A percentile compares a stretch with the other conserved stretches of the same genome.
These are phyloP conservation scores for Anguilla megastoma DNA, from an alignment of 2,797 vertebrate genomes.

Conservation along the genomic window DNA sequence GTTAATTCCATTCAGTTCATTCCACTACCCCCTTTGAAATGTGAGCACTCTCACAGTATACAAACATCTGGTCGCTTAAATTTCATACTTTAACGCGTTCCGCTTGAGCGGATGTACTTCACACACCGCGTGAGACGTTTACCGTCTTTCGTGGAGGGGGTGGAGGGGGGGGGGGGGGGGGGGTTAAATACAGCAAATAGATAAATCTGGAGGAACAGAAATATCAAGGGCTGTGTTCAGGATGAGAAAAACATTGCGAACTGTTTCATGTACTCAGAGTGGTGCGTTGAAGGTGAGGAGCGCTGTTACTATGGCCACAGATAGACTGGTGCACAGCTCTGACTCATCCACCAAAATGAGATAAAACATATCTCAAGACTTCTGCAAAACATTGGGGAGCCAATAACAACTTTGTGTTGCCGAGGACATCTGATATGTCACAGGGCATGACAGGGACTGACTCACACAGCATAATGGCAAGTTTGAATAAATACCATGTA, in stretches of 20 bases:
- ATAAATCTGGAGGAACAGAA: not conserved
- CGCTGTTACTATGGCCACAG: not conserved
- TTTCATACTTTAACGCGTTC: slow-evolving; percentile 64
- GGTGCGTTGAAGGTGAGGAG: not conserved
- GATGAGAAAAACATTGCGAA: not conserved
- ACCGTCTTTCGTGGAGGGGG: slow-evolving; percentile 55
- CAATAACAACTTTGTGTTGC: not conserved
- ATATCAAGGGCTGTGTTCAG: not conserved
- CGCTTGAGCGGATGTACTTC: slow-evolving; percentile 48
- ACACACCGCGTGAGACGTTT: slow-evolving; percentile 53
- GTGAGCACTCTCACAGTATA: slow-evolving; percentile 51
- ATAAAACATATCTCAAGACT: not conserved
- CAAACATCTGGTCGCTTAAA: slow-evolving; percentile 69
- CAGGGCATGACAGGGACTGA: not conserved
- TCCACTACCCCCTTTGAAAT: slow-evolving; percentile 57
- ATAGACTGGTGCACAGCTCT: not conserved
- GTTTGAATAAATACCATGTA: not conserved
- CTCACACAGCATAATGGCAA: not conserved
- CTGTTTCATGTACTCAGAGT: not conserved
- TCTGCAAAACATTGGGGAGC: not conserved
- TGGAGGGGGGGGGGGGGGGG: slow-evolving; percentile 48
- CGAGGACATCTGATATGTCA: not conserved
- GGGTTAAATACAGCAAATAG: slow-evolving; percentile 42
- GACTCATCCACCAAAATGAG: not conserved
- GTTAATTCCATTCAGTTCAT: slow-evolving; percentile 41